A percentile compares a stretch with the other conserved stretches of the same genome.
Conservation (phyloP, 2,888 invertebrate species). For the Acrobasis repandana region DNA sequence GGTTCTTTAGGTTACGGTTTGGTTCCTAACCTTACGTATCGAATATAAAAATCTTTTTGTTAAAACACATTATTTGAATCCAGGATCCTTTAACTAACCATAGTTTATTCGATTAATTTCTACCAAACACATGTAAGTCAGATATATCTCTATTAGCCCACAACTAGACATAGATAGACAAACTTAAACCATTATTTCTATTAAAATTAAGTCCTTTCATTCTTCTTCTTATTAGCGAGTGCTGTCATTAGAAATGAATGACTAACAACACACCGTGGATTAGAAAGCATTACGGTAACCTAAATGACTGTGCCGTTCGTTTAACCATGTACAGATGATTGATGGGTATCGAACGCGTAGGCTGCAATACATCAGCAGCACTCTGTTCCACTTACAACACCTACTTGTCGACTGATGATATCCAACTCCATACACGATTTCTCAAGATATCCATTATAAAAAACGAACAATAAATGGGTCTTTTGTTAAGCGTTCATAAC, state of each 20-base stretch:
- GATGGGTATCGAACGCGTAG: slow-evolving; percentile 68
- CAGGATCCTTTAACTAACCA: no score
- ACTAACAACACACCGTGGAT: slow-evolving; percentile 48
- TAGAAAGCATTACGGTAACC: slow-evolving; percentile 56
- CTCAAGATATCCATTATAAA: slow-evolving; percentile 5
- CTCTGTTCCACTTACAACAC: slow-evolving; percentile 61
- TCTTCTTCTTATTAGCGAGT: no score
- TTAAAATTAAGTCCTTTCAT: not conserved
- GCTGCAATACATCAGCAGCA: slow-evolving; percentile 58
- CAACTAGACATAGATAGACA: not conserved
- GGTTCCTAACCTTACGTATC: no score
- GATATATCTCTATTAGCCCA: no score
- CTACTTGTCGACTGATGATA: slow-evolving; percentile 57
- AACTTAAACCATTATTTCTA: not conserved
- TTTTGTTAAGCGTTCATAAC: not conserved
- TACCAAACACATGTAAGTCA: no score
- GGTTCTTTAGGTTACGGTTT: no score
- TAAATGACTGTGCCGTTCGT: slow-evolving; percentile 48
- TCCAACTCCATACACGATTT: slow-evolving; percentile 53
- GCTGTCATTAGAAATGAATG: slow-evolving; percentile 42
- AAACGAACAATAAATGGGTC: not conserved
- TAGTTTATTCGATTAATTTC: no score
- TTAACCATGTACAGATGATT: slow-evolving; percentile 63
- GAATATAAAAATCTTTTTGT: no score
- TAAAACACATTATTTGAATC: no score